phyloP scores from a whole-genome alignment of 1,140 invertebrate species.

The Drosophila ficusphila region DNA sequence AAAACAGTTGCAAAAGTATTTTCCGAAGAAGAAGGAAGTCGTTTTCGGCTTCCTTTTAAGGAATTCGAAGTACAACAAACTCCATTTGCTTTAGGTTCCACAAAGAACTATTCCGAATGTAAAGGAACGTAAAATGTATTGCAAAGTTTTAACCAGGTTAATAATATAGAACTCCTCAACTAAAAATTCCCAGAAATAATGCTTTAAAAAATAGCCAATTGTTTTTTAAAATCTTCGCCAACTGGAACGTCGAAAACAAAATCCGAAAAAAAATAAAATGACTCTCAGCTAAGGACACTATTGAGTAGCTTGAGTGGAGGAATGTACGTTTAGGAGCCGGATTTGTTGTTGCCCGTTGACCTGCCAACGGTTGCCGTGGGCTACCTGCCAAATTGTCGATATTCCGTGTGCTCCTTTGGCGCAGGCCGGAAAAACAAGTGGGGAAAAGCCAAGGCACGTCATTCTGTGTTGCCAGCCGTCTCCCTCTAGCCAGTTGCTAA shows the following conservation, averaged over 20 bases:
- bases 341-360: conserved; percentile 65
- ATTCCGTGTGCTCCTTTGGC: conserved; percentile 54
- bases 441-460: conserved; percentile 38
- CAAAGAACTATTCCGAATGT: too few species aligned
- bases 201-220: too few species aligned
- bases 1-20: conserved; percentile 30
- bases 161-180: too few species aligned
- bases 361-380: conserved; percentile 75
- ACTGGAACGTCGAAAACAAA: too few species aligned
- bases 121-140: too few species aligned
- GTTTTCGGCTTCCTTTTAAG: not conserved
- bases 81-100: too few species aligned
- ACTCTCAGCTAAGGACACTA: conserved; percentile 8
- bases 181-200: too few species aligned
- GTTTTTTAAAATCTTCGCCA: too few species aligned
- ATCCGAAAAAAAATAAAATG: not conserved
- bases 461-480: not conserved
- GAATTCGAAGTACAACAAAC: not conserved
- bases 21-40: not conserved
- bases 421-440: conserved; percentile 29
- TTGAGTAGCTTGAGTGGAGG: conserved; percentile 3
- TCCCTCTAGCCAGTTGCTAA: conserved; percentile 24
- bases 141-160: too few species aligned
- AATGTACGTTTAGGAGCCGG: not conserved
- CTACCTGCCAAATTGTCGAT: conserved; percentile 79